Conservation (phyloP, 2,888 invertebrate species). For the Philopedon plagiatum region DNA sequence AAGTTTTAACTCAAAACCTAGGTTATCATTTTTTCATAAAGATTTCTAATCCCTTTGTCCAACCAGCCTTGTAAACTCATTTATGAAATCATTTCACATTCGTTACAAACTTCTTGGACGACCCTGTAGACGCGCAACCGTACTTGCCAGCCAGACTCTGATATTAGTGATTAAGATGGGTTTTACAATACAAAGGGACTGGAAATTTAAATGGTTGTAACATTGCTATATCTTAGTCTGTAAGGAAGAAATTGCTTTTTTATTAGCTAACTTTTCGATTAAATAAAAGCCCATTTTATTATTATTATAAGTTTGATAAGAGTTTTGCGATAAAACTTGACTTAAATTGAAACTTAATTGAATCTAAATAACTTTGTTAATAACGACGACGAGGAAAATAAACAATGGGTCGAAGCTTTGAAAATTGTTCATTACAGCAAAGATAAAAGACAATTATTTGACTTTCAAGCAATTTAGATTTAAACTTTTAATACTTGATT, state of each 20-base stretch:
- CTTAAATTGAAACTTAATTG: neutral
- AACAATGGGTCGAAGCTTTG: neutral
- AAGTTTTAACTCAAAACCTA: too few relatives aligned
- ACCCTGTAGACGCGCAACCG: too few relatives aligned
- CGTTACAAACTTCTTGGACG: too few relatives aligned
- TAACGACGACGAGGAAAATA: neutral
- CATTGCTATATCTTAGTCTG: too few relatives aligned
- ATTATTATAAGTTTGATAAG: constrained; percentile 9
- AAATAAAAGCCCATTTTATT: constrained; percentile 10
- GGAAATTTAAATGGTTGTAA: too few relatives aligned
- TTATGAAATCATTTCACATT: too few relatives aligned
- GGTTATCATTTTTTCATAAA: too few relatives aligned
- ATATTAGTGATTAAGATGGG: too few relatives aligned
- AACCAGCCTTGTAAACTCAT: too few relatives aligned
- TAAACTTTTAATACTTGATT: neutral
- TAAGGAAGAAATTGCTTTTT: constrained; percentile 18
- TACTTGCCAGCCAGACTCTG: too few relatives aligned
- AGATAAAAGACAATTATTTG: neutral
- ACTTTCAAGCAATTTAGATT: neutral
- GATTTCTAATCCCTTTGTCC: too few relatives aligned
- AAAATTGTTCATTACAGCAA: neutral
- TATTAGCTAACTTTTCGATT: constrained; percentile 19
- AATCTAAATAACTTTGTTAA: constrained; percentile 1
- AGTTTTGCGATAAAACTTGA: constrained; percentile 1
- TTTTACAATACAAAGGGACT: too few relatives aligned